Percentiles rank a stretch among this genome's conserved stretches.
These are phyloP conservation scores for Podarcis siculus DNA, from an alignment of 2,797 vertebrate species.

Conservation along the genomic window DNA sequence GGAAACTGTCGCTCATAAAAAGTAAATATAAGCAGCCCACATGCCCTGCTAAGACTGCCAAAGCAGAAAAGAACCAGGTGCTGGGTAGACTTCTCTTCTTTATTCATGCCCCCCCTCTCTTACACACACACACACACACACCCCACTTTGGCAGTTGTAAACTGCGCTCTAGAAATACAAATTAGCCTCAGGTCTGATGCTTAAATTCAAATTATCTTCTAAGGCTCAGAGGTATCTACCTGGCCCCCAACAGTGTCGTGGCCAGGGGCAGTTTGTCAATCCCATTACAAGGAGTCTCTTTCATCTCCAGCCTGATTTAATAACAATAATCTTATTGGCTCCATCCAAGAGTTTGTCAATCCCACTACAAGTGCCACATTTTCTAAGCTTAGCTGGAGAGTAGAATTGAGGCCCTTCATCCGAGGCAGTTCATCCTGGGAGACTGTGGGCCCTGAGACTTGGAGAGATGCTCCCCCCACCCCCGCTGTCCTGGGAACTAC, in stretches of 20 bases:
- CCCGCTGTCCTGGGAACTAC: background rate
- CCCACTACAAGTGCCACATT: background rate
- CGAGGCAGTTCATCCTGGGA: background rate
- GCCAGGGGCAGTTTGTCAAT: background rate
- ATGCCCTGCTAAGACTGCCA: background rate
- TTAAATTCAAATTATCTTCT: background rate
- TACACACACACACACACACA: too few relatives aligned
- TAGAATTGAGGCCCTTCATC: background rate
- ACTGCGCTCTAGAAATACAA: background rate
- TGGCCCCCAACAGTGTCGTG: background rate
- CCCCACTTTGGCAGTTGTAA: background rate
- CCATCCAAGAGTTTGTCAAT: background rate
- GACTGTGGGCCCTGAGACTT: background rate
- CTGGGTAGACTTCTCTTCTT: background rate
- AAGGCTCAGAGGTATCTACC: background rate
- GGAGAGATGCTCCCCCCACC: background rate
- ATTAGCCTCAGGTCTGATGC: background rate
- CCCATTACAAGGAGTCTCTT: background rate
- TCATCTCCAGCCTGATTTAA: background rate
- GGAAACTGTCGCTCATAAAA: background rate
- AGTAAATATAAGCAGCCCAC: background rate
- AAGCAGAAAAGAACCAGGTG: background rate
- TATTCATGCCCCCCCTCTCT: background rate
- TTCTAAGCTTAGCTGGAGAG: background rate
- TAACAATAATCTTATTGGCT: background rate